phyloP scores from a whole-genome alignment of 2,113 vertebrate species.

The Erpornis zantholeuca region DNA sequence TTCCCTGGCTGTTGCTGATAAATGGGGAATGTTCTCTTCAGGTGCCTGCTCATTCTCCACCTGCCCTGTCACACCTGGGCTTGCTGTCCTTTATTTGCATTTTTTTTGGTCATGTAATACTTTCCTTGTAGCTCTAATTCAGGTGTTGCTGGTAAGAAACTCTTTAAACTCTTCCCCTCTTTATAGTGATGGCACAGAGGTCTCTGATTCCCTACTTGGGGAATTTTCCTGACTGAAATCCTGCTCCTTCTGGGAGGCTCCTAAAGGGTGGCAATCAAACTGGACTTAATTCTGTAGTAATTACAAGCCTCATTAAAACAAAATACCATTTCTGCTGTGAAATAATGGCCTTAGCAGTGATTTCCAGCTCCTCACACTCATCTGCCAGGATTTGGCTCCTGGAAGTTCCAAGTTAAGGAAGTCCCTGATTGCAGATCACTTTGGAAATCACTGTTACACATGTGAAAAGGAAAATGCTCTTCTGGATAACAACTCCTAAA shows the following conservation, averaged over 20 bases:
- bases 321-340: not conserved
- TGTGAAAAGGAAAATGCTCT: not conserved
- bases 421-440: not conserved
- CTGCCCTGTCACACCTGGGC: not conserved
- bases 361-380: not conserved
- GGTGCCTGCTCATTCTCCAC: not conserved
- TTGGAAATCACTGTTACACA: not conserved
- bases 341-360: not conserved
- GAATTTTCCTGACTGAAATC: not conserved
- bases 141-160: not conserved
- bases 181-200: not conserved
- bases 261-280: not conserved
- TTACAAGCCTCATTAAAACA: not conserved
- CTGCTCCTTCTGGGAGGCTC: not conserved
- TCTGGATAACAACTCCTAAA: not conserved
- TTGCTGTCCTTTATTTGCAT: not conserved
- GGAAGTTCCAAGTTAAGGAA: not conserved
- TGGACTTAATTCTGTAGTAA: not conserved
- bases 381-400: not conserved
- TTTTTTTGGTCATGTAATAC: accelerated
- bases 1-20: not conserved
- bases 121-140: not conserved
- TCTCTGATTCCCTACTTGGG: not conserved
- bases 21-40: not conserved
- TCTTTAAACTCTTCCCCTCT: not conserved